Percentiles rank a stretch among this genome's conserved stretches.
phyloP scores from a whole-genome alignment of 2,888 invertebrate genomes.

The Eubasilissa splendida region DNA sequence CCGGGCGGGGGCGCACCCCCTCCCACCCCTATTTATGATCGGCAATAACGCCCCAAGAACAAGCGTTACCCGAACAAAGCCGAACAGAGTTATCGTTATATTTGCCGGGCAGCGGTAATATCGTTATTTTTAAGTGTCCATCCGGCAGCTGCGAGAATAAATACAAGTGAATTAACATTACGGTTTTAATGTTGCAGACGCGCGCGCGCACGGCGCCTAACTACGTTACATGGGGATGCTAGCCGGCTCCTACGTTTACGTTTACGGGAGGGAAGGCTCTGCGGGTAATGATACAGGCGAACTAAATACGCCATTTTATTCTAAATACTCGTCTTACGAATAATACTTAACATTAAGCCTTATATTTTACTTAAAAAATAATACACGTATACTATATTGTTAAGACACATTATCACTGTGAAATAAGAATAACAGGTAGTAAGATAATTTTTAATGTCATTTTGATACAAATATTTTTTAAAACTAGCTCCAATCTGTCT shows the following conservation, averaged over 20 bases:
- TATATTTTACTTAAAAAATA: too few species aligned
- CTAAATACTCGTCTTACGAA: too few species aligned
- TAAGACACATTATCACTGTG: too few species aligned
- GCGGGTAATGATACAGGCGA: slow-evolving; percentile 24
- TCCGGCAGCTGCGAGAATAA: slow-evolving; percentile 60
- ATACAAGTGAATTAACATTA: slow-evolving; percentile 59
- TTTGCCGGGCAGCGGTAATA: slow-evolving; percentile 67
- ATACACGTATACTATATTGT: too few species aligned
- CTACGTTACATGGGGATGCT: slow-evolving; percentile 36
- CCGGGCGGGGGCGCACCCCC: slow-evolving; percentile 6
- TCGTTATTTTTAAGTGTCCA: slow-evolving; percentile 74
- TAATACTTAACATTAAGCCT: too few species aligned
- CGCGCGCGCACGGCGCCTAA: slow-evolving; percentile 40
- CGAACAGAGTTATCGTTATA: slow-evolving; percentile 69
- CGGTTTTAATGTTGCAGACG: slow-evolving; percentile 57
- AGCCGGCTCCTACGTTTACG: slow-evolving; percentile 22
- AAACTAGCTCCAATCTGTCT: too few species aligned
- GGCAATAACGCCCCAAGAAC: slow-evolving; percentile 52
- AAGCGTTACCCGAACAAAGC: slow-evolving; percentile 57
- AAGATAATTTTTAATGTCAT: too few species aligned
- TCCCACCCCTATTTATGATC: slow-evolving; percentile 52
- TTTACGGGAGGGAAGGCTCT: slow-evolving; percentile 21
- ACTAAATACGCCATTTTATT: slow-evolving; percentile 28
- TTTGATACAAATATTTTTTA: too few species aligned
- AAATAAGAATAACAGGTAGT: too few species aligned